phyloP scores from a whole-genome alignment of 2,797 vertebrate genomes.

The Pipistrellus pygmaeus region DNA sequence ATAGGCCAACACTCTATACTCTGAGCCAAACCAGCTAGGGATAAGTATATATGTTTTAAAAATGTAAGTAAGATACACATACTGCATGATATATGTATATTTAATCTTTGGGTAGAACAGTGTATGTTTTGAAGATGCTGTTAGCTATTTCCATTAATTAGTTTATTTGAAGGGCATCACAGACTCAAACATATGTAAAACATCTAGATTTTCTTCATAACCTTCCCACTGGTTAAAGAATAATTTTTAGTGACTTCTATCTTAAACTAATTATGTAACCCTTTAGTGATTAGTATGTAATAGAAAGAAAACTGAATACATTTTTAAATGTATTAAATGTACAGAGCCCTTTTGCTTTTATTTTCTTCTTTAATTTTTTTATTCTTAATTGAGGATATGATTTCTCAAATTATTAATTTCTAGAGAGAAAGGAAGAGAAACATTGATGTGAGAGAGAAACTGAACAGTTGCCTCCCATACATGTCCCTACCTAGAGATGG shows the following conservation, averaged over 20 bases:
- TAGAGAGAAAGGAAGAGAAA: background rate
- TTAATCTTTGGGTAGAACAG: background rate
- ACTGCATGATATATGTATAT: background rate
- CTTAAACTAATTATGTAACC: background rate
- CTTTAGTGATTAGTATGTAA: background rate
- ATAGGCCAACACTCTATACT: too few relatives aligned
- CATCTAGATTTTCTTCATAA: slow-evolving; percentile 48
- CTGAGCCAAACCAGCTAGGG: too few relatives aligned
- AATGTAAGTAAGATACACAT: background rate
- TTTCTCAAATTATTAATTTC: background rate
- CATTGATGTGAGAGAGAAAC: background rate
- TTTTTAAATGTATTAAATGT: background rate
- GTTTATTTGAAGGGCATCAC: slow-evolving; percentile 3
- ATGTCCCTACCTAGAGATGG: background rate
- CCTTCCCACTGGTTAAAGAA: background rate
- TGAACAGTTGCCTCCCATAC: background rate
- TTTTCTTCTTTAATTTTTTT: background rate
- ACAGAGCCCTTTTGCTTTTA: background rate
- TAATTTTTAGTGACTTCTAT: slow-evolving; percentile 39
- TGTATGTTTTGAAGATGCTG: background rate
- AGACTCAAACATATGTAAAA: background rate
- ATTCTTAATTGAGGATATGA: background rate
- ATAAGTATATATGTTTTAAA: too few relatives aligned
- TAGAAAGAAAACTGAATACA: background rate
- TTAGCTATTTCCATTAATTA: background rate